Percentiles rank a stretch among this genome's conserved stretches.
These are phyloP conservation scores for Diplodus sargus DNA, from an alignment of 2,797 vertebrate genomes.

Conservation along the genomic window DNA sequence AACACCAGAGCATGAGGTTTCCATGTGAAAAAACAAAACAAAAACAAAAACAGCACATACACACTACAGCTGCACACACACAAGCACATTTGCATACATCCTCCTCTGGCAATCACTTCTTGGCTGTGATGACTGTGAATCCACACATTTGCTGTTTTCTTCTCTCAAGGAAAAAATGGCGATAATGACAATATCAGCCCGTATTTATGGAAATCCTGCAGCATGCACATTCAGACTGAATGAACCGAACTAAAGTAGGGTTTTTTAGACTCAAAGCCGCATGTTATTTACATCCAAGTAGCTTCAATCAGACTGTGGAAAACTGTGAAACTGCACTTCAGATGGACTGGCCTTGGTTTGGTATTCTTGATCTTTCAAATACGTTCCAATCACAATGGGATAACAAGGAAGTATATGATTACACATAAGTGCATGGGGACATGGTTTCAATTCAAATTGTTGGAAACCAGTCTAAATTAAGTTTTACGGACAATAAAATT, in stretches of 20 bases:
- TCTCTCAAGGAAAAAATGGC: slow-evolving; percentile 24
- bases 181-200: slow-evolving; percentile 57
- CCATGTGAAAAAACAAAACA: background rate
- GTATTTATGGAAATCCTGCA: slow-evolving; percentile 39
- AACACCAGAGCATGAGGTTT: slow-evolving; percentile 10
- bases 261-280: slow-evolving; percentile 26
- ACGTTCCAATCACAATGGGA: slow-evolving; percentile 2
- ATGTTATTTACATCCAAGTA: slow-evolving; percentile 18
- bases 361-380: slow-evolving; percentile 11
- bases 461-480: background rate
- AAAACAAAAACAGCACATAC: background rate
- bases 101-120: slow-evolving; percentile 3
- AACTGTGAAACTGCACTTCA: background rate
- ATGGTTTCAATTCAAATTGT: background rate
- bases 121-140: slow-evolving; percentile 25
- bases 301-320: slow-evolving; percentile 2
- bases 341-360: slow-evolving; percentile 18
- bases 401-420: background rate
- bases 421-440: background rate
- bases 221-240: slow-evolving; percentile 45
- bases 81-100: slow-evolving; percentile 2
- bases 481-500: slow-evolving; percentile 7
- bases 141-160: slow-evolving; percentile 29
- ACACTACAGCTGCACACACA: background rate
- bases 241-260: slow-evolving; percentile 32